Evolutionary conservation across 2,797 vertebrate genomes (phyloP), one percentile per base, ranked within the genome.

Genomic region (Phoebastria nigripes): DNA sequence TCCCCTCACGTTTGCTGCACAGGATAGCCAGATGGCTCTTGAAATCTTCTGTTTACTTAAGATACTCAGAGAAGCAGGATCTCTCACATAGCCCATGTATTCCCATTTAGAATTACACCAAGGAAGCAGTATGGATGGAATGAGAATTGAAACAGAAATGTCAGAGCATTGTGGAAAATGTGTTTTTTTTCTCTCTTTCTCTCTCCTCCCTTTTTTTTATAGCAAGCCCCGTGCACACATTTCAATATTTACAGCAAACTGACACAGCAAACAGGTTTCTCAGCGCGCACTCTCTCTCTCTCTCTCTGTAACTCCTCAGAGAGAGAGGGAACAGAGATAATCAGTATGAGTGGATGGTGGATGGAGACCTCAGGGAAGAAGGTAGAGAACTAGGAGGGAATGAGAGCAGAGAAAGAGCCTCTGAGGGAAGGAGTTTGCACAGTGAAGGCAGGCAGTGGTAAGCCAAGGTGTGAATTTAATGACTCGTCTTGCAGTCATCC

Each of bases 201-300:
- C 8, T 41, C 9, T 22, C 8, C 35, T 24, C 35, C 59, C 49
- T 96, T 73, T 62, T 84, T 70, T 82, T 56, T 35, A 78, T 91
- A 90, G 65, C 49, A 93, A 95, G n/a, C 42, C 66, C 54, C 0
- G 0, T 84, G 85, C 24, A 52, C 61, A 59, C 59, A 74, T 92
- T 94, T 95, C 86, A 95, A 69, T 92, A 93, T 94, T 95, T 94
- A 89, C 86, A 93, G 74, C 33, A 95, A 96, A 91, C 74, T 73
- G 78, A 87, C 71, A 78, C 7, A 69, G 92, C 52, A 93, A 54
- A 63, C 49, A 81, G 42, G 81, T 91, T 95, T 94, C 67, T 87
- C 70, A 73, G 35, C 35, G 35, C 35, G 35, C 35, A 89, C 78
- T 69, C 58, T 66, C 47, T 90, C 28, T 76, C 18, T 87, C 33